Conservation (phyloP, 2,113 vertebrate genomes). For the Laticauda colubrina region DNA sequence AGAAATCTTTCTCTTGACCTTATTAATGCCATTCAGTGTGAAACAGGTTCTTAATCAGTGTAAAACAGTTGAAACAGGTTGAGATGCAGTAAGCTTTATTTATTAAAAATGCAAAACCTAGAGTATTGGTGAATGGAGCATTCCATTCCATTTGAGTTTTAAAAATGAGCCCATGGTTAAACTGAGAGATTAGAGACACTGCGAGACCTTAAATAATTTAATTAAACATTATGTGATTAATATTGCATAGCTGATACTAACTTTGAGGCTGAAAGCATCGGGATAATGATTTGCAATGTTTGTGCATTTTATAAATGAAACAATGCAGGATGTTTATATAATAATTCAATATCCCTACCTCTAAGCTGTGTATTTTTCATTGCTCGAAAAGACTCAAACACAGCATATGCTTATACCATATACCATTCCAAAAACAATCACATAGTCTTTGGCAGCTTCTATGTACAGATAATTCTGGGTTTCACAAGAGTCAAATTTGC, state of each 20-base stretch:
- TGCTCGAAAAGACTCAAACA: slow-evolving; percentile 20
- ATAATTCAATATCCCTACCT: slow-evolving; percentile 28
- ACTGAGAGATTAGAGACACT: neutral
- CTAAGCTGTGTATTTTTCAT: slow-evolving; percentile 39
- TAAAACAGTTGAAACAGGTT: neutral
- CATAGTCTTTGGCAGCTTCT: neutral
- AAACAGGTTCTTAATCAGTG: neutral
- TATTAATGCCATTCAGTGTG: neutral
- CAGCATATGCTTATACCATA: neutral
- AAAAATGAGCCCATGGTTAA: neutral
- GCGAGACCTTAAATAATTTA: slow-evolving; percentile 33
- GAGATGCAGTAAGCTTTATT: neutral
- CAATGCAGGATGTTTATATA: slow-evolving; percentile 32
- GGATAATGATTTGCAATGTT: slow-evolving; percentile 23
- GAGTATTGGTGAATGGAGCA: neutral
- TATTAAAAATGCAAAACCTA: neutral
- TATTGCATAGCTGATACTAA: neutral
- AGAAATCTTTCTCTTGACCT: neutral
- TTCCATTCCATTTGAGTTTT: neutral
- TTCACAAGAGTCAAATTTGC: slow-evolving; percentile 18
- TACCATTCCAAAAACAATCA: neutral
- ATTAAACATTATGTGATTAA: slow-evolving; percentile 34
- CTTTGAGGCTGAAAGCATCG: slow-evolving; percentile 32
- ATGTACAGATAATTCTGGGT: neutral
- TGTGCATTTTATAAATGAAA: slow-evolving; percentile 43